Conservation (phyloP, 2,888 invertebrate genomes). For the Emmelina monodactyla region DNA sequence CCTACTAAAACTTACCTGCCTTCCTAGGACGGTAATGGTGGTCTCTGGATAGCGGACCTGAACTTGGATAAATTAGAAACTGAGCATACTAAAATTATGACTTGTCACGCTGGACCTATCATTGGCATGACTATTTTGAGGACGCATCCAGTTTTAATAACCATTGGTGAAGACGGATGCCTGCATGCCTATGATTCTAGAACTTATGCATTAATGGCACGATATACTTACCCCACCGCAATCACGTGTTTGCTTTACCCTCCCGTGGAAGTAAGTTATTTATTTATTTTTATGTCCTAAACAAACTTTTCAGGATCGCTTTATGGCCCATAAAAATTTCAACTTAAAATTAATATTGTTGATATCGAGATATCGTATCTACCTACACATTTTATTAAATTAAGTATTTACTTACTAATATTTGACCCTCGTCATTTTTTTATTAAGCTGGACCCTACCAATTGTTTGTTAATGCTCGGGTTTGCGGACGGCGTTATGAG, state of each 20-base stretch:
- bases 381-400: too few relatives aligned
- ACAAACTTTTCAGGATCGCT: too few relatives aligned
- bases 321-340: too few relatives aligned
- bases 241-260: slow-evolving; percentile 74
- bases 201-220: slow-evolving; percentile 64
- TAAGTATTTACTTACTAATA: too few relatives aligned
- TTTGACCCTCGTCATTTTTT: too few relatives aligned
- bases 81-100: slow-evolving; percentile 56
- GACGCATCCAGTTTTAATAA: slow-evolving; percentile 72
- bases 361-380: too few relatives aligned
- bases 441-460: slow-evolving; percentile 71
- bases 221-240: slow-evolving; percentile 59
- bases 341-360: too few relatives aligned
- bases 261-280: slow-evolving; percentile 64
- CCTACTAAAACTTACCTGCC: too few relatives aligned
- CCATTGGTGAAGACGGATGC: slow-evolving; percentile 77
- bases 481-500: slow-evolving; percentile 78
- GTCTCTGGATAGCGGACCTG: slow-evolving; percentile 65
- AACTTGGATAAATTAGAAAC: slow-evolving; percentile 53
- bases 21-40: slow-evolving; percentile 85
- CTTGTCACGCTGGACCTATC: slow-evolving; percentile 80
- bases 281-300: neutral
- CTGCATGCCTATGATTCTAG: slow-evolving; percentile 77
- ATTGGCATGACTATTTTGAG: slow-evolving; percentile 74
- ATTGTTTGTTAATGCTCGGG: slow-evolving; percentile 71